Conservation (phyloP, 2,113 vertebrate genomes). For the Myiagra hebetior region DNA sequence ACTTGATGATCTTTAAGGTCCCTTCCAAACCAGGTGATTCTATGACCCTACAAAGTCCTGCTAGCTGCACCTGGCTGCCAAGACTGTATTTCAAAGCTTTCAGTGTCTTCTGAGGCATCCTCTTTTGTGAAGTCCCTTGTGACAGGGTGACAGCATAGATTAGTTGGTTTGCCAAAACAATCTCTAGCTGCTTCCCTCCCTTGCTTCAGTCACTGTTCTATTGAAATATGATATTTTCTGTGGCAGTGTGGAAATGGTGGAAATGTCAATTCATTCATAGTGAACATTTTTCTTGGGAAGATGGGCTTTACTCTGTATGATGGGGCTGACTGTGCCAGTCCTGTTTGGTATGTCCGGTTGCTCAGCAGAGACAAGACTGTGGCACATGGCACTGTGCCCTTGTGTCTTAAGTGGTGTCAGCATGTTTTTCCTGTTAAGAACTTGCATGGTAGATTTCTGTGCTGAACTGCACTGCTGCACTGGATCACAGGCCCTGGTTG, state of each 20-base stretch:
- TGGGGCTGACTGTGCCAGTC: background rate
- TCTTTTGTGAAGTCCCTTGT: background rate
- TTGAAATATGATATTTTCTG: background rate
- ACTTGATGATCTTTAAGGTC: background rate
- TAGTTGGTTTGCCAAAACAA: background rate
- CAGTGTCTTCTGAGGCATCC: background rate
- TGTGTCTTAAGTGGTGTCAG: background rate
- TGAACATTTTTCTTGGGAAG: background rate
- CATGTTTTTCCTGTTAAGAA: background rate
- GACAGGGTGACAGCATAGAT: background rate
- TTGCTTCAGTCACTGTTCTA: background rate
- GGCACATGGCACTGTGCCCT: background rate
- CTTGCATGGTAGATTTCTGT: background rate
- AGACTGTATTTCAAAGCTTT: background rate
- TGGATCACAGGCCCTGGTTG: background rate
- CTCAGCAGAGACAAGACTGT: background rate
- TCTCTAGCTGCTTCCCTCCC: background rate
- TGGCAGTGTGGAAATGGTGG: background rate
- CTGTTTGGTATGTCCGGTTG: background rate
- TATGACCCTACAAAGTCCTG: background rate
- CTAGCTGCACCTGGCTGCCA: background rate
- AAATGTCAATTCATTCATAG: background rate
- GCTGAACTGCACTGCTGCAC: background rate
- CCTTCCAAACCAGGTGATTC: background rate
- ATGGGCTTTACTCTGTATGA: background rate